Conservation (phyloP, 2,113 vertebrate genomes). For the Thamnophis sirtalis region DNA sequence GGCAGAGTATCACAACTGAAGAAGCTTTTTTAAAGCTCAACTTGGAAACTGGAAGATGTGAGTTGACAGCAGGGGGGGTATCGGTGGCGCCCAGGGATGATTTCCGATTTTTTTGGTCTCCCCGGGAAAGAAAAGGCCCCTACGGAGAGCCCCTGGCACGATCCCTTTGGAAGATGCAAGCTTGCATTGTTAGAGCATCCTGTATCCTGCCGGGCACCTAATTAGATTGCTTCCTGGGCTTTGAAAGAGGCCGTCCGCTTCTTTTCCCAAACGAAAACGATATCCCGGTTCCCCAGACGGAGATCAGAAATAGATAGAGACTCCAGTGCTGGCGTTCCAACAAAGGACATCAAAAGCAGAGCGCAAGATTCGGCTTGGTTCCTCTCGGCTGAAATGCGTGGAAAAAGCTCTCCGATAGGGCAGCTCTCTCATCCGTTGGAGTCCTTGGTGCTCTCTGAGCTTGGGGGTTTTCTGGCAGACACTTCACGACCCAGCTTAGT, state of each 20-base stretch:
- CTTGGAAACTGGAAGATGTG: background rate
- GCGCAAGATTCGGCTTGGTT: too few relatives aligned
- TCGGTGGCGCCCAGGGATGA: background rate
- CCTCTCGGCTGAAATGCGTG: background rate
- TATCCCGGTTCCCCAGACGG: background rate
- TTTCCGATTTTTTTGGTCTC: constrained; percentile 24
- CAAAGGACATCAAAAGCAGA: too few relatives aligned
- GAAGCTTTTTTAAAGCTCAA: fast-evolving
- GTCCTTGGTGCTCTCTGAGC: too few relatives aligned
- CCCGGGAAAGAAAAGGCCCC: background rate
- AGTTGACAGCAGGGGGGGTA: fast-evolving
- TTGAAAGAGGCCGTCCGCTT: background rate
- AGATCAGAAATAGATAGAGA: background rate
- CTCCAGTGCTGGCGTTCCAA: too few relatives aligned
- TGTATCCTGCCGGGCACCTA: background rate
- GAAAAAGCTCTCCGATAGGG: constrained; percentile 49
- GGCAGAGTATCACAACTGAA: fast-evolving
- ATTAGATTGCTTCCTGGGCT: background rate
- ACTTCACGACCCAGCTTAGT: too few relatives aligned
- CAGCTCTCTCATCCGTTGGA: background rate
- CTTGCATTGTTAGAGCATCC: background rate
- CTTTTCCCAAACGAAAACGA: background rate
- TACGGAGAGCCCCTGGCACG: background rate
- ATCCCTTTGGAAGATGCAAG: constrained; percentile 16
- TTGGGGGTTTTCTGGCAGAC: too few relatives aligned